Evolutionary conservation across 1,140 invertebrate genomes (phyloP), one percentile per base, ranked within the genome.

Genomic region (Pseudachorutes palmiensis): DNA sequence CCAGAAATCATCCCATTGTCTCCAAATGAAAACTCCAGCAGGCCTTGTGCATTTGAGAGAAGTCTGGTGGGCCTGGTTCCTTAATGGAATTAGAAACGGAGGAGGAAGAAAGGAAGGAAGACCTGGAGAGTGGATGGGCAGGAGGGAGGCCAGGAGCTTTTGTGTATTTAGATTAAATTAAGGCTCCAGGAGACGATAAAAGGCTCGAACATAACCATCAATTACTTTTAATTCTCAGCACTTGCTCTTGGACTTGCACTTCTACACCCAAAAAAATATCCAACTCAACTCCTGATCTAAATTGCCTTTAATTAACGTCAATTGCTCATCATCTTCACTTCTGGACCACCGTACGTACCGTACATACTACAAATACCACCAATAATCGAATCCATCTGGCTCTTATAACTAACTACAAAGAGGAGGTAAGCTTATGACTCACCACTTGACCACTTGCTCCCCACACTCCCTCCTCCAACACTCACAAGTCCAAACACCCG

Each of bases 141-240:
- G 36, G 65, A 66, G 57, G 24, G 9, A 61, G 57, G n/a, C n/a
- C n/a, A 31, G 64, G 55, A 32, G 58, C 30, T 45, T 64, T 66
- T 71, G 67, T 68, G 68, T 71, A 71, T 71, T 71, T 71, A 71
- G 70, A 71, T 71, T 71, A 71, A 71, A 71, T 71, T 71, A 71
- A 68, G 64, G 67, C 5, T 68, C 65, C 36, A 64, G 51, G 51
- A 55, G 66, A 68, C 70, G 70, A 71, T 71, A 71, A 71, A 70
- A 71, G 70, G 66, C 64, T 64, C 51, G 70, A 71, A 71, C 70
- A 72, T 72, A 72, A 70, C 71, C 71, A 72, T 72, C 71, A 72
- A 72, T 72, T 72, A 72, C 68, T 72, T 66, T 72, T 72, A 72
- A 72, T 72, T 72, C 65, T 68, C 68, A 62, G 9, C 68, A 72